Evolutionary conservation across 92 coral and sea anemone species (phyloP), one percentile per base, ranked within the genome.

Genomic region (Pocillopora grandis): DNA sequence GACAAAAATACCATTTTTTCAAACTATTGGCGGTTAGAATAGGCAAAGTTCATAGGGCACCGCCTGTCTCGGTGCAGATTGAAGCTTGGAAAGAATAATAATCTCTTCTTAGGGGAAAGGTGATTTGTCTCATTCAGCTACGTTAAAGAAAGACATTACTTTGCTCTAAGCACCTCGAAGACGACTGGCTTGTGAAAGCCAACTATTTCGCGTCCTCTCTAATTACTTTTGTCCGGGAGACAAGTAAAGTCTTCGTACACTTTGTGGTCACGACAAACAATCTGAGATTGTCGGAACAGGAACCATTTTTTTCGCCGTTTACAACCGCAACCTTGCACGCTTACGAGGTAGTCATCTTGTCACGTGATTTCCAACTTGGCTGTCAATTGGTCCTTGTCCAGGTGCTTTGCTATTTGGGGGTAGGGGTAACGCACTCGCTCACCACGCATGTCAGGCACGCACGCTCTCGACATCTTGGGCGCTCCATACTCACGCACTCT

Each of bases 401-500:
- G 85, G 77, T 75, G 64, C 60, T 36, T 71, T 19, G 7, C 48
- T 69, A 72, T 79, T 81, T 5, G 27, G 70, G 84, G 85, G 90
- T 80, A 73, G 86, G 85, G 86, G 87, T 76, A 87, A 72, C 82
- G 71, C 81, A 66, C 85, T 66, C 76, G 65, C 72, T 87, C 86
- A 67, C 85, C 76, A 59, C 84, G 80, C 82, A 65, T 62, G 81
- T 84, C 80, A 65, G 58, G 20, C 37, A 71, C 84, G 60, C 88
- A 76, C 88, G 83, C 81, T 82, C 87, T 82, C 72, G 81, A 81
- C 84, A 81, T 75, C 79, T 82, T 64, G 17, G 81, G 79, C 69
- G 78, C 77, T 74, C 66, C 23, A 21, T 75, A 81, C 78, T 90
- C 93, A 90, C 93, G 93, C 93, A 90, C 93, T 66, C 93, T 87